Evolutionary conservation across 1,140 invertebrate genomes (phyloP).

Genomic region (Drosophila cardini): DNA sequence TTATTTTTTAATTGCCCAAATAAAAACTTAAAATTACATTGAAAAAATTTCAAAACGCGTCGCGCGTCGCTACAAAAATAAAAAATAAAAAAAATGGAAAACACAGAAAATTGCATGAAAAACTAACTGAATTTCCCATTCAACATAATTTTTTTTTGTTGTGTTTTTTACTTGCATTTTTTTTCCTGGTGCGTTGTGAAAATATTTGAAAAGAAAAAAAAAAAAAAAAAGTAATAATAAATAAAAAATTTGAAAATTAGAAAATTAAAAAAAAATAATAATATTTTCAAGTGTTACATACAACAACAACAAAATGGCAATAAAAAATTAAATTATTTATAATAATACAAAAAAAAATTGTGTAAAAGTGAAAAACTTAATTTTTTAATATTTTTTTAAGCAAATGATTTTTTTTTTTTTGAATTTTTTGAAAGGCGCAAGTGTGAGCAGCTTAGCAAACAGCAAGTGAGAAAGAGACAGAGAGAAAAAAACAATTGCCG

Average conservation of each 20-base stretch:
- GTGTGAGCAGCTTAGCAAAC: too few relatives aligned
- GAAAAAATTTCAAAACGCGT: slow-evolving; percentile 33
- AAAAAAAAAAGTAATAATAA: not conserved
- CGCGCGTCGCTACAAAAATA: slow-evolving; percentile 30
- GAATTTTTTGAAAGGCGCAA: too few relatives aligned
- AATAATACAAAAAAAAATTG: not conserved
- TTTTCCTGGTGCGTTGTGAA: slow-evolving; percentile 5
- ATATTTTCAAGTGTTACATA: slow-evolving; percentile 4
- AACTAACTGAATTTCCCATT: slow-evolving; percentile 31
- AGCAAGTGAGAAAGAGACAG: too few relatives aligned
- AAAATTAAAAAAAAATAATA: slow-evolving; percentile 14
- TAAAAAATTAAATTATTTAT: not conserved
- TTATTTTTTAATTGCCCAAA: not conserved
- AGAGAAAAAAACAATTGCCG: too few relatives aligned
- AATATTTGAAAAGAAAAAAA: slow-evolving; percentile 5
- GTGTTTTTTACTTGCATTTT: slow-evolving; percentile 26
- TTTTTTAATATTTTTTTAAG: not conserved
- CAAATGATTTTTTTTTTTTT: not conserved
- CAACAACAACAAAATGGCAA: not conserved
- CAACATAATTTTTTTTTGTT: slow-evolving; percentile 34
- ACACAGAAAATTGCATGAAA: slow-evolving; percentile 9
- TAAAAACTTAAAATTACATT: slow-evolving; percentile 5
- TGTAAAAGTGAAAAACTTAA: slow-evolving; percentile 16
- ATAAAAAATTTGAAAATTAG: too few relatives aligned
- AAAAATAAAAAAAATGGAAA: not conserved